These are phyloP conservation scores for Microtus ochrogaster DNA, from an alignment of 2,113 vertebrate species.

Conservation along the genomic window DNA sequence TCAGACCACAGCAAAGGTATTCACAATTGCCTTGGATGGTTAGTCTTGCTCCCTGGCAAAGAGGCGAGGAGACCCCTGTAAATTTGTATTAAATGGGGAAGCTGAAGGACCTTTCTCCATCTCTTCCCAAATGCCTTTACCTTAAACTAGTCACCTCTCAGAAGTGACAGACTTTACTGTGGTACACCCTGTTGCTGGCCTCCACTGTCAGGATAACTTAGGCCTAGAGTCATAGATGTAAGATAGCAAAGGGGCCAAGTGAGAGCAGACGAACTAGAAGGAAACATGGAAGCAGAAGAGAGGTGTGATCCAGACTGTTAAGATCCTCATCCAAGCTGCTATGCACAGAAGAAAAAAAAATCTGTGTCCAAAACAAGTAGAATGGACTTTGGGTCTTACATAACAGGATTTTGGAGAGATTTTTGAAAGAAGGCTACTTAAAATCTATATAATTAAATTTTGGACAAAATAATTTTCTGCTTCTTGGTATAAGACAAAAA, in stretches of 20 bases:
- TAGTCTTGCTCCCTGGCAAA: not conserved
- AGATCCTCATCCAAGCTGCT: not conserved
- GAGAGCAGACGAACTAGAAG: not conserved
- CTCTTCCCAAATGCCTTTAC: not conserved
- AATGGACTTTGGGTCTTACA: not conserved
- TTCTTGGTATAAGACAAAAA: slow-evolving; percentile 2
- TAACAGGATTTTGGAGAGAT: not conserved
- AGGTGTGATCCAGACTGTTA: not conserved
- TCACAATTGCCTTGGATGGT: not conserved
- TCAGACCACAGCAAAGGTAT: not conserved
- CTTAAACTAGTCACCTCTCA: not conserved
- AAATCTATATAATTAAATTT: not conserved
- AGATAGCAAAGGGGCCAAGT: not conserved
- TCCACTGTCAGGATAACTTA: not conserved
- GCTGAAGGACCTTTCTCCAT: not conserved
- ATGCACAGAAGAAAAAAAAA: not conserved
- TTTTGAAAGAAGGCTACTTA: not conserved
- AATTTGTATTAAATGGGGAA: not conserved
- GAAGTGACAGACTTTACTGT: not conserved
- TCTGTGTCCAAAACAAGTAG: not conserved
- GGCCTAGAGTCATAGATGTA: not conserved
- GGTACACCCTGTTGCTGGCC: not conserved
- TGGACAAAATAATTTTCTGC: not conserved
- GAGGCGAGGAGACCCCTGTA: not conserved
- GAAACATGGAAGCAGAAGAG: not conserved